Conservation (phyloP, 2,797 vertebrate genomes). For the Leptoclinus maculatus region DNA sequence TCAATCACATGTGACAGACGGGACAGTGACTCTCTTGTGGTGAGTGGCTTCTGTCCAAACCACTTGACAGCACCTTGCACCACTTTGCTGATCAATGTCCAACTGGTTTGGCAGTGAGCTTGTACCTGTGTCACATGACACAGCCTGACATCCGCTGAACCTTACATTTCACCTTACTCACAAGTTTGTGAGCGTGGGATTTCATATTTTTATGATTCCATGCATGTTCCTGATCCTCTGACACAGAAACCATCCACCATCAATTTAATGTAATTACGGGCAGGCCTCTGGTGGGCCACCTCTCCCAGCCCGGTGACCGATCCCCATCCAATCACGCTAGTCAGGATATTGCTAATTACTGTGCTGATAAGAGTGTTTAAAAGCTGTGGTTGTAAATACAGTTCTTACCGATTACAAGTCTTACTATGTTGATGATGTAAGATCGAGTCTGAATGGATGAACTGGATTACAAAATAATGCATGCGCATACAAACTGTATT, state of each 20-base stretch:
- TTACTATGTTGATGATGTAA: neutral
- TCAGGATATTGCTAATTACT: constrained; percentile 24
- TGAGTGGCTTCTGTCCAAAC: constrained; percentile 25
- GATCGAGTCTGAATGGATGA: neutral
- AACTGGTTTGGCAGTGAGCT: constrained; percentile 13
- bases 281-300: constrained; percentile 48
- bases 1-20: neutral
- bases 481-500: neutral
- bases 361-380: constrained; percentile 21
- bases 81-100: constrained; percentile 14
- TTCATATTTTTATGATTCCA: neutral
- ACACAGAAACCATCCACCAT: constrained; percentile 52
- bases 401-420: neutral
- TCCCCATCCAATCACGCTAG: constrained; percentile 51
- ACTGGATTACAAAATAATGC: neutral
- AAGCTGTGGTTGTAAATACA: neutral
- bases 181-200: neutral
- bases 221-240: constrained; percentile 5
- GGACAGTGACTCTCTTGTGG: neutral
- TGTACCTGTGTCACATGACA: constrained; percentile 4
- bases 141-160: neutral
- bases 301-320: constrained; percentile 31
- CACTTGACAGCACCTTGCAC: constrained; percentile 2
- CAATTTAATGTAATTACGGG: constrained; percentile 67
- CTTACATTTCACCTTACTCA: neutral